Evolutionary conservation across 2,113 vertebrate species (phyloP), one percentile per base, ranked within the genome.

Genomic region (Platichthys stellatus): DNA sequence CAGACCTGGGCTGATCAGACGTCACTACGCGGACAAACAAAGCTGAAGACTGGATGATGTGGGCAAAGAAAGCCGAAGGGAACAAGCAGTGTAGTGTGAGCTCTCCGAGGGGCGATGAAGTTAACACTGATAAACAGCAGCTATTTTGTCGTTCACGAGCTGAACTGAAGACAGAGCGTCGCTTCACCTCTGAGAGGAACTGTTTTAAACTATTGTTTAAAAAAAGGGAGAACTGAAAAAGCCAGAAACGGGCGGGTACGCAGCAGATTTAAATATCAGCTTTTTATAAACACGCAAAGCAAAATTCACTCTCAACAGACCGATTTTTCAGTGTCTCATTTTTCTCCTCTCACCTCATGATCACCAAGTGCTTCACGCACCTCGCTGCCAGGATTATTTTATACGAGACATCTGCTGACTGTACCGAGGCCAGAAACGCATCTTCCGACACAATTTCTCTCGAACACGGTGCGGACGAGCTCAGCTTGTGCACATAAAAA

Each of bases 61-160:
- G 28, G 67, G 47, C 38, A 14, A 68, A 68, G 20, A 70, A 43
- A 56, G 40, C 10, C 2, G 0, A 3, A 17, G 26, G 24, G 10
- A 67, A 12, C 4, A 3, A 31, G 38, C 11, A 31, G 18, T 15
- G 13, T 0, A 23, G 65, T 3, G 82, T 45, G 40, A 54, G 60
- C 49, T 68, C 49, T 68, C 69, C 4, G 49, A 35, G 56, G 31
- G 56, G 28, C 0, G 0, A 57, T 31, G 7, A 40, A 38, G 49
- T 38, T 68, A 72, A 83, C 74, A 74, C 74, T 72, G 72, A 76
- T 72, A 0, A 72, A 58, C 26, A 60, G 67, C 5, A 79, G 72
- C 56, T 49, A 18, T 47, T 51, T 5, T 17, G 10, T 20, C 56
- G 61, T 51, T 45, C 76, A 75, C 81, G 15, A 58, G 49, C 76